Base-by-base conservation (phyloP, 2,113 vertebrate genomes). In the Dasyornis broadbenti region DNA sequence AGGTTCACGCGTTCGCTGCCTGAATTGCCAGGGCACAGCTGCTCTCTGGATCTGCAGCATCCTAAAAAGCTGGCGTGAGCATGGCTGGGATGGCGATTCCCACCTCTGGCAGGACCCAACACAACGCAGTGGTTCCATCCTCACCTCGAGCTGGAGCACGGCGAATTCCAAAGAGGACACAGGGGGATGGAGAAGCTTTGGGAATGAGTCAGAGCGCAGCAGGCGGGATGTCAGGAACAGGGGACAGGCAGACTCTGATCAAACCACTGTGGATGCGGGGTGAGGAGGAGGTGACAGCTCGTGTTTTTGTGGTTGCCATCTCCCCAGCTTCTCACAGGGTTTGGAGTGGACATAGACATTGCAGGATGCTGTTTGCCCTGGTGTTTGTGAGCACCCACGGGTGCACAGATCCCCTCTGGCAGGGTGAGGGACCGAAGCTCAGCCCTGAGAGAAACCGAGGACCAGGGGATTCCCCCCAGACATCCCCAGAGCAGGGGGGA, bases 151-250 rank as follows among this genome's bases (percentile, higher is more conserved):
- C 22, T 7, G 42, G 75, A 10, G 49, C 42, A 4, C 0, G 0
- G 19, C 0, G 0, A 47, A 33, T 13, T 50, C 52, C 77, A 33
- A 35, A 13, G 23, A 7, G 52, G 70, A 10, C 2, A 0, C 1
- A 12, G n/a, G 50, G 56, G 87, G 82, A 18, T 33, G 53, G 73
- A 40, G 65, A 21, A 75, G 47, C 26, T 47, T 70, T 18, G 60
- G 77, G 15, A 63, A 54, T 6, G 59, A 63, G 42, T 33, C 42
- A 39, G 80, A 61, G 23, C 1, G 5, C 10, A 30, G 42, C 21
- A 16, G 35, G 47, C 45, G 30, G 35, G 64, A 11, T 13, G 27
- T 28, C 33, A 35, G 53, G 44, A 35, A 44, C 0, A 3, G 2
- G 37, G 45, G 37, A 78, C 31, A 28, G 37, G 47, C 37, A 47